These are phyloP conservation scores for Babyrousa celebensis DNA, from an alignment of 2,797 vertebrate genomes.

Conservation along the genomic window DNA sequence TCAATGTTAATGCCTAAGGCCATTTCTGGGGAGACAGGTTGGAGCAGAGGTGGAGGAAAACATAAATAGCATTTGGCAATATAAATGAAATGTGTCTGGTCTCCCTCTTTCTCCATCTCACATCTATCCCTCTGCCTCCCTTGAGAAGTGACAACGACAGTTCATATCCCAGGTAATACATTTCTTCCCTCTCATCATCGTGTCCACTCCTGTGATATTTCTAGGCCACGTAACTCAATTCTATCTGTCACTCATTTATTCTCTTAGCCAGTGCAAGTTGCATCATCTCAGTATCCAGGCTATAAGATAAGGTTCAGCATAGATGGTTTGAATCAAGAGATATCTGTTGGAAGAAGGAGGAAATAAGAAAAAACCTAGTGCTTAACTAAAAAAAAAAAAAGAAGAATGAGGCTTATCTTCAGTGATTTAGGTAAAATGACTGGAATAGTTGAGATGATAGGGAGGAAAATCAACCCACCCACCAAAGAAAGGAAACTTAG, in stretches of 20 bases:
- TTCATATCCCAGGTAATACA: background rate
- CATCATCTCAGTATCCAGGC: background rate
- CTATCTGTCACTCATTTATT: background rate
- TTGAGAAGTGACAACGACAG: background rate
- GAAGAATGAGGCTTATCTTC: background rate
- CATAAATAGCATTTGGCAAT: background rate
- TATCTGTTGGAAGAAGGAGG: background rate
- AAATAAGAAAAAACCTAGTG: background rate
- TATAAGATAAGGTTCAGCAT: background rate
- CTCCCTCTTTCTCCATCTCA: background rate
- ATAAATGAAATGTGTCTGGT: background rate
- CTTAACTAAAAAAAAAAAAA: background rate
- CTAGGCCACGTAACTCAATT: background rate
- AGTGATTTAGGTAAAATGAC: constrained; percentile 9
- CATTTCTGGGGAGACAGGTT: background rate
- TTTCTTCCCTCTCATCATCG: background rate
- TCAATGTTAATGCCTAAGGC: background rate
- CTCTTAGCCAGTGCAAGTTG: background rate
- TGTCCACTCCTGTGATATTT: background rate
- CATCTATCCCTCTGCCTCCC: background rate
- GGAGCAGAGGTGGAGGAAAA: background rate
- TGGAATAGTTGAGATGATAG: background rate
- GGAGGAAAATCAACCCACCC: background rate
- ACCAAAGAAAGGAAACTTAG: background rate
- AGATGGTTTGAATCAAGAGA: constrained; percentile 4